phyloP scores from a whole-genome alignment of 2,888 invertebrate genomes.

The Scotopteryx bipunctaria region DNA sequence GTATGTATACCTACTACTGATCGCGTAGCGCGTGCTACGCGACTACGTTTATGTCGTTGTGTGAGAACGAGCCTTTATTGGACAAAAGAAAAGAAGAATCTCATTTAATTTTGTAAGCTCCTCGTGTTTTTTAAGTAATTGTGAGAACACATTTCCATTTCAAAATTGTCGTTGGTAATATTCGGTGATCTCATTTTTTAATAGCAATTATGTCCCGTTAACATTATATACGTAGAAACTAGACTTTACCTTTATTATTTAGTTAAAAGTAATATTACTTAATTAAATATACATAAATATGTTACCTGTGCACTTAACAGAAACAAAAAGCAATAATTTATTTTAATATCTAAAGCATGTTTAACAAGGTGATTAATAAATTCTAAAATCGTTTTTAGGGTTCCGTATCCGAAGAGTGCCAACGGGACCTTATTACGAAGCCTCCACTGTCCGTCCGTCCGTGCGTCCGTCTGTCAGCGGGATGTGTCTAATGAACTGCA shows the following conservation, averaged over 20 bases:
- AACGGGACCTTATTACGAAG: too few relatives aligned
- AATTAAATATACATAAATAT: not conserved
- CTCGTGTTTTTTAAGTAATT: not conserved
- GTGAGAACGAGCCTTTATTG: not conserved
- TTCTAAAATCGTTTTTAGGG: not conserved
- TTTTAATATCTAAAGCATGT: not conserved
- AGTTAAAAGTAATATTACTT: not conserved
- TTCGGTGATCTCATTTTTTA: slow-evolving; percentile 3
- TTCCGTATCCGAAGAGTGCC: too few relatives aligned
- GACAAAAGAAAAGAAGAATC: not conserved
- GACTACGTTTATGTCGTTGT: not conserved
- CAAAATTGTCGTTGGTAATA: not conserved
- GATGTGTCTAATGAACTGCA: too few relatives aligned
- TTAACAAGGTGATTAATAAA: not conserved
- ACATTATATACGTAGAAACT: not conserved
- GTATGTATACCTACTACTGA: too few relatives aligned
- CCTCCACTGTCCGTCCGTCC: too few relatives aligned
- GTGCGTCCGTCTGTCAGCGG: too few relatives aligned
- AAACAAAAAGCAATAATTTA: slow-evolving; percentile 8
- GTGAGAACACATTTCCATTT: not conserved
- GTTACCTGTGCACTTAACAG: not conserved
- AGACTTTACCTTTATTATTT: not conserved
- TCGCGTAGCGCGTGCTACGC: not conserved
- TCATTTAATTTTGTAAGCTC: not conserved
- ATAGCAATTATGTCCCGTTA: not conserved